Evolutionary conservation across 2,888 invertebrate genomes (phyloP), one percentile per base, ranked within the genome.

Genomic region (Rhorus exstirpatorius): DNA sequence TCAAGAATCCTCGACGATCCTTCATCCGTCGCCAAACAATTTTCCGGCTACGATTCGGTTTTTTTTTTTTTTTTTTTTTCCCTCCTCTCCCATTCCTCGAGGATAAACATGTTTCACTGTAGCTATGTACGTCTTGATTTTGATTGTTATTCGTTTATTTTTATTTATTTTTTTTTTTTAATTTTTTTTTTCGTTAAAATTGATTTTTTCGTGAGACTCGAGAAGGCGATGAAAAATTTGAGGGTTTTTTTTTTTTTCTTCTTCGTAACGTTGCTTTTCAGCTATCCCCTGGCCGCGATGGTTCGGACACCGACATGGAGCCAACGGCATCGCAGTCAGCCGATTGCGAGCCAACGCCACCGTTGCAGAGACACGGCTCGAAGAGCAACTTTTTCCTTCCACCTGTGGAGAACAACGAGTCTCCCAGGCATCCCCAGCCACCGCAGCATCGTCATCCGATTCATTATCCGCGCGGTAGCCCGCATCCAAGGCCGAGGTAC

Each of bases 281-380:
- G 97, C 94, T 97, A 90, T 97, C 97, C 8, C 97, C 97, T 51
- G 97, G 97, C 17, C 95, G 97, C 79, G 97, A 97, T 90, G 96
- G 95, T 83, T 96, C 96, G 49, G 97, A 98, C 92, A 95, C 97
- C 86, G 97, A 98, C 89, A 95, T 96, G 95, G 97, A 97, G 86
- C 97, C 97, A n/a, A 96, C 96, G 35, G 97, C 97, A 63, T 97
- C 97, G 65, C 98, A 98, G 93, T 97, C 97, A 68, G 97, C 97
- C 88, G 98, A 98, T 94, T 98, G 98, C 93, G 98, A 98, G 93
- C 97, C 98, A 7, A 98, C 98, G 87, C 98, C 98, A 61, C 96
- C 96, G 10, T 93, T 97, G 86, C 97, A 97, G 93, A 95, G 98
- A 87, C 96, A 96, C 90, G 97, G 97, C 89, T 97, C 97, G 79